These are phyloP conservation scores for Plebejus anna DNA, from an alignment of 2,888 invertebrate genomes.

Conservation along the genomic window DNA sequence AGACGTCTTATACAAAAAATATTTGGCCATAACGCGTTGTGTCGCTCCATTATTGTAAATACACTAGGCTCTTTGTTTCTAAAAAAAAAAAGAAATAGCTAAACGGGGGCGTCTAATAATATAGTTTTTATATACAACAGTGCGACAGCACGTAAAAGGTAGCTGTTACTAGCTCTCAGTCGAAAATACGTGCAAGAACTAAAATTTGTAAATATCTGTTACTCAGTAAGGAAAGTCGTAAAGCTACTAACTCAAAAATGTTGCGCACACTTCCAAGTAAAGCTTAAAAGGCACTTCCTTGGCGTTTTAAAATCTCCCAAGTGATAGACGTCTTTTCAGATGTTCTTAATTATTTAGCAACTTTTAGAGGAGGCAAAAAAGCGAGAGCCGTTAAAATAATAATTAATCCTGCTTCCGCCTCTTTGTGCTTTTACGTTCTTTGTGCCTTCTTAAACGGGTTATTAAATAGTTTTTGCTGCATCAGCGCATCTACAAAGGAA, in stretches of 20 bases:
- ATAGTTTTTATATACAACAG: too few relatives aligned
- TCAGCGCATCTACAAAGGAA: slow-evolving; percentile 54
- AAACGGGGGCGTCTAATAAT: too few relatives aligned
- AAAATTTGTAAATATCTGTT: slow-evolving; percentile 23
- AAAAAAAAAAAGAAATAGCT: too few relatives aligned
- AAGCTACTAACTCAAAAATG: slow-evolving; percentile 36
- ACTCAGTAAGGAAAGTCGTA: slow-evolving; percentile 33
- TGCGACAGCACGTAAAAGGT: too few relatives aligned
- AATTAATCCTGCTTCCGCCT: slow-evolving; percentile 71
- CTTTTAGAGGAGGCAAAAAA: slow-evolving; percentile 75
- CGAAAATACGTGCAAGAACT: not conserved
- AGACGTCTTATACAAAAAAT: too few relatives aligned
- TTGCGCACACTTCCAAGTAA: slow-evolving; percentile 10
- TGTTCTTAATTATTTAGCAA: slow-evolving; percentile 76
- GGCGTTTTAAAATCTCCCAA: slow-evolving; percentile 51
- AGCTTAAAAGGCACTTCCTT: slow-evolving; percentile 43
- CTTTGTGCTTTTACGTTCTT: slow-evolving; percentile 65
- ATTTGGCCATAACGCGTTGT: too few relatives aligned
- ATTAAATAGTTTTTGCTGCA: slow-evolving; percentile 75
- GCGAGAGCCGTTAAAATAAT: slow-evolving; percentile 76
- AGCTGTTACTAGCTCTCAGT: too few relatives aligned
- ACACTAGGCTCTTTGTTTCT: too few relatives aligned
- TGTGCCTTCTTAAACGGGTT: slow-evolving; percentile 60
- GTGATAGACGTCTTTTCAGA: slow-evolving; percentile 60
- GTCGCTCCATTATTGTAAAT: too few relatives aligned